Base-by-base conservation (phyloP, 92 coral and sea anemone species). In the Zoanthus solanderi region DNA sequence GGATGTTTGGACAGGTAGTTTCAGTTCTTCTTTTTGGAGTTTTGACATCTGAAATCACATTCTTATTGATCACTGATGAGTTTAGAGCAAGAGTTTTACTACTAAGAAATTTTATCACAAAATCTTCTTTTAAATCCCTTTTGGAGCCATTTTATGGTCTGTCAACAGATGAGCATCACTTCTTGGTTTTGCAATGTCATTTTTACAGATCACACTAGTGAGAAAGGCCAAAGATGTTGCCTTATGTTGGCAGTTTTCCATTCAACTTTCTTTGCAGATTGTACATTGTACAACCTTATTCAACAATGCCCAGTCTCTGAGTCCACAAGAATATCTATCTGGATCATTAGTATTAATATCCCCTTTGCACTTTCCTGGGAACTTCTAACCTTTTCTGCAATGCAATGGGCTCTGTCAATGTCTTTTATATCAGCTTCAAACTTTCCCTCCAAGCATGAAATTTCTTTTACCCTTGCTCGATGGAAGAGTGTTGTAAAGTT, bases 21-120 rank as follows among this genome's bases (percentile, higher is more conserved):
- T 67, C 28, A 88, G 47, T 83, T 91, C 93, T 67, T 91, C 42
- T 67, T 83, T 84, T 71, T 91, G 93, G 48, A 88, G 79, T 76
- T 91, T 81, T 54, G 88, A 69, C 0, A 79, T 46, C 83, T 80
- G 53, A 90, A 90, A 83, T 90, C 93, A 65, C 61, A 29, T 44
- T 66, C n/a, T 17, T 84, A 89, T 15, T 61, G 44, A 28, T 47
- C 61, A 79, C 84, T 12, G 52, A 79, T 53, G 58, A 2, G 15
- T 13, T 63, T 23, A 34, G 37, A 15, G 58, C 58, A 14, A 9
- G 58, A 53, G 58, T 14, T 76, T 29, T 79, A 46, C 71, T 63
- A 6, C 54, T 67, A 13, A 86, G 79, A 67, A 87, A 87, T 4
- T 46, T 79, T 87, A 87, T 87, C 5, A 86, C 90, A 68, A 77